Evolutionary conservation across 2,113 vertebrate species (phyloP), one percentile per base, ranked within the genome.

Genomic region (Cisticola juncidis): DNA sequence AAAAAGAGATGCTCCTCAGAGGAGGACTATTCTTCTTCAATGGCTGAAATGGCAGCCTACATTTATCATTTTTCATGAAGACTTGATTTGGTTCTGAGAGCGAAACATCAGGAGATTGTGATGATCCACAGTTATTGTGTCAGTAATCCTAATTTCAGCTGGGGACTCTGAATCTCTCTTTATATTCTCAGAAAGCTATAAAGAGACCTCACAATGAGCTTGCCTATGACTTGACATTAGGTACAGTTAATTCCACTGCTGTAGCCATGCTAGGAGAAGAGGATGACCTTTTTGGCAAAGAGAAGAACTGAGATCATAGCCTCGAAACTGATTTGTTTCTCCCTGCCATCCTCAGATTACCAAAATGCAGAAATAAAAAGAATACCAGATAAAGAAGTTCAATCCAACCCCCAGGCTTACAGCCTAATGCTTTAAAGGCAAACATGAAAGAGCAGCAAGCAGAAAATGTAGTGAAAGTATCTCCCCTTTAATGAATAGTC

Each of bases 401-500:
- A 78, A 35, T 93, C 58, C 62, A 73, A 61, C n/a, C 36, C 69
- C 14, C 48, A 81, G 93, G 91, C 80, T 87, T 76, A 44, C 19
- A 87, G 45, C 20, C 26, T 80, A 93, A 48, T 82, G 48, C 87
- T 94, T 96, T 93, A 79, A 91, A 96, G 66, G 31, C 53, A 92
- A 88, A 94, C 79, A 95, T 94, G 93, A 94, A 94, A 97, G 88
- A 80, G 24, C 24, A 92, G 70, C 42, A 74, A 96, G 33, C 20
- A 73, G 66, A 93, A 86, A 88, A 92, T 86, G 31, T 91, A 76
- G 53, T 53, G 51, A 83, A 88, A 77, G 6, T 47, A 62, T 80
- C 62, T 92, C 40, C 14, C n/a, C 11, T 35, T 66, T 92, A 92
- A 86, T 77, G 62, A 96, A 69, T 1, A 61, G 29, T 51, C 38